Base-by-base conservation (phyloP, 2,797 vertebrate species). In the Anisognathus igniventris region DNA sequence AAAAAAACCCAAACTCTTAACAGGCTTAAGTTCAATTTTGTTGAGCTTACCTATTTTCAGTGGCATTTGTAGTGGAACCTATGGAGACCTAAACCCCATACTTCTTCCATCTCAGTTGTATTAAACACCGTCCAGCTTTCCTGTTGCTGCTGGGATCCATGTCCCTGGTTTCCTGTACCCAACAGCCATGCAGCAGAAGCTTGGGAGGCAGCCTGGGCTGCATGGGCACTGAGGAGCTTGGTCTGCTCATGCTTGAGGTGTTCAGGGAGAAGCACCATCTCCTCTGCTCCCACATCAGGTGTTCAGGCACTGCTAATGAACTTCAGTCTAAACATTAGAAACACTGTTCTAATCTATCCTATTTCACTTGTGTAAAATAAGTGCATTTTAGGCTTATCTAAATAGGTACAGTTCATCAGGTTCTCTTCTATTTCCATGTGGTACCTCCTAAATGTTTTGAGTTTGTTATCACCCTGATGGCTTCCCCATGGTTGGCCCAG, bases 381-480 rank as follows among this genome's bases (percentile, higher is more conserved):
- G 39, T 61, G n/a, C 44, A 47, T 79, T 60, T 92, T 40, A 16
- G 77, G 45, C 71, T 94, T 86, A 65, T 67, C 77, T 82, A n/a
- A 66, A 51, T 57, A 64, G 74, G 35, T 78, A 4, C 40, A 54
- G 44, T 90, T 92, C 58, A 64, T 35, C 57, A 76, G 56, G 74
- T 85, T 91, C 24, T 65, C 16, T 64, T 83, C n/a, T 68, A 0
- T 95, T 93, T 92, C 83, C 2, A 0, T 51, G 18, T 35, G 37
- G 64, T 79, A 62, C 64, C 53, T 91, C 53, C 64, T 65, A 39
- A 83, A 68, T 93, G 71, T 95, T 95, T 76, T 44, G 44, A 79
- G 72, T 92, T 95, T 56, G 79, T 94, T 95, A 89, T 77, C 86
- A 82, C 67, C 62, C 74, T 40, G 88, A 89, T 95, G 72, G 37